Evolutionary conservation across 2,113 vertebrate species (phyloP).

Genomic region (Corydoras sp.): DNA sequence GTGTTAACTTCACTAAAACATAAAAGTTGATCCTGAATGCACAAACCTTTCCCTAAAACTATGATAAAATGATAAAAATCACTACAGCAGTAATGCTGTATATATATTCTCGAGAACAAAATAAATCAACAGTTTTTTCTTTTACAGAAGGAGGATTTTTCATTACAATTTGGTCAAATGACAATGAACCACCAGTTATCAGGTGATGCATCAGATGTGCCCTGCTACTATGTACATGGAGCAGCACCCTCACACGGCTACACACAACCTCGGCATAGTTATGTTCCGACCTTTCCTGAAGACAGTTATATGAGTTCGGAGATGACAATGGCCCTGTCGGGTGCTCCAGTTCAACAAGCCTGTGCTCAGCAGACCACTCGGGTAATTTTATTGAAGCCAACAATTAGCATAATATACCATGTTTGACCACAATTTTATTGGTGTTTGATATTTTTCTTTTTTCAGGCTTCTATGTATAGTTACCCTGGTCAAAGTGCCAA

Average conservation of each 20-base stretch:
- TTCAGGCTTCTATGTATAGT: slow-evolving; percentile 82
- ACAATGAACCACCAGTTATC: slow-evolving; percentile 79
- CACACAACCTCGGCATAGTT: slow-evolving; percentile 56
- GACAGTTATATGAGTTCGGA: slow-evolving; percentile 68
- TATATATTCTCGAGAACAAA: too few species aligned
- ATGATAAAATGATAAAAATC: too few species aligned
- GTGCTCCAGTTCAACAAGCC: slow-evolving; percentile 18
- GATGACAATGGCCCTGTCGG: slow-evolving; percentile 63
- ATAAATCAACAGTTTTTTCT: neutral
- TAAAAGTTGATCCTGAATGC: too few species aligned
- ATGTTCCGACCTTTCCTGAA: slow-evolving; percentile 53
- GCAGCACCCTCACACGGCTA: slow-evolving; percentile 51
- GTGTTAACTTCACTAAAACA: too few species aligned
- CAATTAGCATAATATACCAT: neutral
- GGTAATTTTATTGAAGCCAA: slow-evolving; percentile 5
- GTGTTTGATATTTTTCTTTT: slow-evolving; percentile 20
- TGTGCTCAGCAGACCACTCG: slow-evolving; percentile 27
- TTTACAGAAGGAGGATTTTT: slow-evolving; percentile 78
- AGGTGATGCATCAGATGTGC: slow-evolving; percentile 71
- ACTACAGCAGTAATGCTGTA: too few species aligned
- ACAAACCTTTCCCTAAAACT: too few species aligned
- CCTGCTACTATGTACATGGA: slow-evolving; percentile 61
- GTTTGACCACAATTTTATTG: neutral
- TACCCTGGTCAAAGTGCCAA: slow-evolving; percentile 87
- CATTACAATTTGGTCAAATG: slow-evolving; percentile 79